Percentiles rank a stretch among this genome's conserved stretches.
Conservation (phyloP, 2,888 invertebrate genomes). For the Hedya salicella region DNA sequence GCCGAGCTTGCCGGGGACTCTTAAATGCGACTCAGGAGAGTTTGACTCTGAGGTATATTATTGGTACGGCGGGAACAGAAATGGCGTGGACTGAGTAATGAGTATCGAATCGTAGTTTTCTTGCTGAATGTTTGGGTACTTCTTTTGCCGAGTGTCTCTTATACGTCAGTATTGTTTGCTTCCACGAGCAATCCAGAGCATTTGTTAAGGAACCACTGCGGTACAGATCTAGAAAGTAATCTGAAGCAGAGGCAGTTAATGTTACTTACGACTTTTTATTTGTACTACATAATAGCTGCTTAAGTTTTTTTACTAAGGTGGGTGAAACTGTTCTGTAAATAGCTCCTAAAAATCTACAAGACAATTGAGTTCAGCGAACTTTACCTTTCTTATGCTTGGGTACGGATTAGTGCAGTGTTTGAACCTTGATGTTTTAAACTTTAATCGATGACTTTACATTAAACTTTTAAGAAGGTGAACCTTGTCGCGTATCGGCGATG, state of each 20-base stretch:
- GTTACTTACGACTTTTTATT: not conserved
- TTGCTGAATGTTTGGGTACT: not conserved
- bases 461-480: no score
- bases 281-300: not conserved
- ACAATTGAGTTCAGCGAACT: not conserved
- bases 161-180: constrained; percentile 12
- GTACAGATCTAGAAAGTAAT: not conserved
- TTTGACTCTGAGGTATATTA: not conserved
- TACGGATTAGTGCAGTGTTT: not conserved
- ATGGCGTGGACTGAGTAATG: not conserved
- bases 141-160: constrained; percentile 1
- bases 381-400: not conserved
- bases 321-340: not conserved
- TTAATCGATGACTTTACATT: no score
- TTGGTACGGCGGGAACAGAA: not conserved
- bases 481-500: no score
- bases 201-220: not conserved
- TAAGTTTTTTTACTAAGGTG: not conserved
- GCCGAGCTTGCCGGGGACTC: no score
- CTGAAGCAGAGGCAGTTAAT: not conserved
- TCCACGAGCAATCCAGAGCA: constrained; percentile 9
- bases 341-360: no score
- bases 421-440: no score
- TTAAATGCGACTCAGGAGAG: not conserved
- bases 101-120: not conserved